These are phyloP conservation scores for Nycticorax nycticorax DNA, from an alignment of 2,113 vertebrate genomes.

Conservation along the genomic window DNA sequence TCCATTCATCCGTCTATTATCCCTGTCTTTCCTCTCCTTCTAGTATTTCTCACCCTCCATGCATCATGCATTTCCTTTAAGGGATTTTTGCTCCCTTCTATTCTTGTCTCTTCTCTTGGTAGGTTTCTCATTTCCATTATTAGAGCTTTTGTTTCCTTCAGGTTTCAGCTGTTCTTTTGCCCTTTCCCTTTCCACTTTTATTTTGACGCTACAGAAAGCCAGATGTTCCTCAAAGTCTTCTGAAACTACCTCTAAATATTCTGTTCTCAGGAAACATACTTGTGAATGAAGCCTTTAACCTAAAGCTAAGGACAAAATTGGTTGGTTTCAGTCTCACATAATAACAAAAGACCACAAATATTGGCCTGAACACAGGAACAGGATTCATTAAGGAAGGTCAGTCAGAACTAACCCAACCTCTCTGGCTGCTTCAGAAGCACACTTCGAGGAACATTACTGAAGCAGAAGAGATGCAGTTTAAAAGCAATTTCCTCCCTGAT, in stretches of 20 bases:
- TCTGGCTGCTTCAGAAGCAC: not conserved
- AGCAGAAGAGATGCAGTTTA: not conserved
- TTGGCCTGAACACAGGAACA: not conserved
- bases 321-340: not conserved
- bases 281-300: not conserved
- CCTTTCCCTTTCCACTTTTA: not conserved
- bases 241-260: not conserved
- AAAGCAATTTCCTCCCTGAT: not conserved
- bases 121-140: conserved; percentile 22
- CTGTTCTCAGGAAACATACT: not conserved
- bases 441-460: not conserved
- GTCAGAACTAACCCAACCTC: not conserved
- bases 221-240: not conserved
- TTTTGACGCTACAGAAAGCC: not conserved
- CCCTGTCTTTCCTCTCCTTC: not conserved
- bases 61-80: not conserved
- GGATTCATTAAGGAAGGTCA: not conserved
- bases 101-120: not conserved
- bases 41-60: not conserved
- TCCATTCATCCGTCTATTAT: not conserved
- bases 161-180: conserved; percentile 3
- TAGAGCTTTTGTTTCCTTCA: not conserved
- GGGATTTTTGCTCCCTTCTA: conserved; percentile 26
- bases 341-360: not conserved
- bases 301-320: not conserved